Evolutionary conservation across 2,797 vertebrate genomes (phyloP), one percentile per base, ranked within the genome.

Genomic region (Australoheros facetus): DNA sequence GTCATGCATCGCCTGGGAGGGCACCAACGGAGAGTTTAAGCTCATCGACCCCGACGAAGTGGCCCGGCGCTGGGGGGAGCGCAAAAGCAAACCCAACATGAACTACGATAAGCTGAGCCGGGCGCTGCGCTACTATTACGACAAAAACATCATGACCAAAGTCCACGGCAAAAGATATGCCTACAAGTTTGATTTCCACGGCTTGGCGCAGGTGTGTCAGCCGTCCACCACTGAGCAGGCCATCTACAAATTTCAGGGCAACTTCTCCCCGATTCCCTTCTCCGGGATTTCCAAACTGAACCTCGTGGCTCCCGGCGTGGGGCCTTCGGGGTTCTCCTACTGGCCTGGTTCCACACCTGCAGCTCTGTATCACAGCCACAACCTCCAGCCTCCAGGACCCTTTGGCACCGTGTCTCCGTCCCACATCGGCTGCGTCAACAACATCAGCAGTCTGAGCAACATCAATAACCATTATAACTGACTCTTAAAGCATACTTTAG

Each of bases 81-180:
- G 98, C 75, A 99, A 99, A 85, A 99, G 98, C 96, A 99, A 99
- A 75, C 98, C 98, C 92, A 99, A 99, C 95, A 99, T 99, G 98
- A 99, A 99, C 94, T 99, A 99, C 3, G 98, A 99, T 94, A 99
- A 99, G 93, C 96, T 99, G 89, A 99, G 98, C 94, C 96, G 98
- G 3, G 98, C 98, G 0, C 96, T 99, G 88, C 98, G 98, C 84
- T 99, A 99, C 94, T 99, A 99, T 94, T 99, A 99, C 1, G 98
- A 99, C 95, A 99, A 99, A 75, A 99, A 98, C 96, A 99, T 99
- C 95, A 99, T 99, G 98, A 99, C 97, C 90, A 99, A 99, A 90
- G 98, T 99, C 42, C 98, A 99, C 0, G 98, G 98, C 81, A 99
- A 99, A 91, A 96, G 98, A 70, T 99, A 99, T 1, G 98, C 98